Percentiles rank a stretch among this genome's conserved stretches.
Evolutionary conservation across 1,140 invertebrate species (phyloP).

Genomic region (Drosophila dunni): DNA sequence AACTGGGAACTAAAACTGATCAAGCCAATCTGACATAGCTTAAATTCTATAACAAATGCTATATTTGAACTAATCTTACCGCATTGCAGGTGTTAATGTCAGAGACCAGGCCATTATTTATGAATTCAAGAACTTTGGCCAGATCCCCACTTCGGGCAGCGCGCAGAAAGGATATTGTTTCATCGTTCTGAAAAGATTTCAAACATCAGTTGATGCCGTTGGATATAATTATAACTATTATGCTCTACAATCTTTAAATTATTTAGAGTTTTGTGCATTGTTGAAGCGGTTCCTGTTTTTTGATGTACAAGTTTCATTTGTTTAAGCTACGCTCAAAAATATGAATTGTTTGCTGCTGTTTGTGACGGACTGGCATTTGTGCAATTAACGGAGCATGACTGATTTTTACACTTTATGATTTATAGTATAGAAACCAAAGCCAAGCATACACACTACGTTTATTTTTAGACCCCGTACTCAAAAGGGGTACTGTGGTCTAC

Average conservation of each 20-base stretch:
- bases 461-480: too few relatives aligned
- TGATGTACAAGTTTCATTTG: background rate
- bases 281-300: background rate
- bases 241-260: too few relatives aligned
- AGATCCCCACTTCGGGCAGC: slow-evolving; percentile 98
- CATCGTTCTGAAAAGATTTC: slow-evolving; percentile 88
- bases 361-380: too few relatives aligned
- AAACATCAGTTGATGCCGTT: background rate
- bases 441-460: too few relatives aligned
- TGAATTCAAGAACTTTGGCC: slow-evolving; percentile 96
- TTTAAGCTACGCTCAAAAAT: too few relatives aligned
- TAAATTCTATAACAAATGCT: background rate
- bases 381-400: too few relatives aligned
- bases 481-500: too few relatives aligned
- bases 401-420: too few relatives aligned
- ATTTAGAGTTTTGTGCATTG: background rate
- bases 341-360: too few relatives aligned
- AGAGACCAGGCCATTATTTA: slow-evolving; percentile 93
- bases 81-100: slow-evolving; percentile 99
- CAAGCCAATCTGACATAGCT: background rate
- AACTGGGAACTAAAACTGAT: too few relatives aligned
- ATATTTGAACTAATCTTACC: slow-evolving; percentile 87
- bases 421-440: too few relatives aligned
- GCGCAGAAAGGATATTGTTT: slow-evolving; percentile 93
- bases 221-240: too few relatives aligned